Base-by-base conservation (phyloP, 1,140 invertebrate genomes). In the Dryas iulia region DNA sequence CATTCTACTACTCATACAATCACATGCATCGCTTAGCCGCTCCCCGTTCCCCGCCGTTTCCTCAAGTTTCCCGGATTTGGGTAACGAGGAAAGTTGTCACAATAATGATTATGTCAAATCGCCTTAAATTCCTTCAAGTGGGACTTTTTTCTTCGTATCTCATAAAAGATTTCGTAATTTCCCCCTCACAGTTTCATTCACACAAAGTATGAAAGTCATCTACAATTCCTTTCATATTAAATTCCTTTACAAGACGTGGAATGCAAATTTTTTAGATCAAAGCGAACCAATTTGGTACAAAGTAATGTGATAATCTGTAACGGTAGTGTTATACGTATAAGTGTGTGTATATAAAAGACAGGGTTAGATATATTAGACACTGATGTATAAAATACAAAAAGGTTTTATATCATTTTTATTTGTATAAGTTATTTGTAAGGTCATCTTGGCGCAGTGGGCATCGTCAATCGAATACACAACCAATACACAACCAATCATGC, bases 51-150 rank as follows among this genome's bases (percentile, higher is more conserved):
- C 1, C 39, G 10, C 3, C 14, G 2, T 21, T 21, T 47, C 6
- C 39, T 21, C 2, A 47, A 47, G 39, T 47, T 21, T 21, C 18
- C 18, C 39, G 39, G 14, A 47, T 47, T 10, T 47, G 39, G 14
- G 18, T 63, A 69, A 69, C 60, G 60, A 69, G 67, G 35, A 69
- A 69, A 64, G 60, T 69, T 69, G 35, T 25, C 31, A 69, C 56
- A 59, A 59, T 69, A 56, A 69, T 64, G 67, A 69, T 69, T 64
- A 69, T 64, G 59, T 63, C 63, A 59, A 69, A 64, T 21, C 39
- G 39, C 39, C 39, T 3, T 21, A 47, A 47, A 47, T 47, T 47
- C 39, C n/a, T 8, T 7, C 0, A 18, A 21, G 21, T 21, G 7
- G 14, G 39, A 8, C 26, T 53, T 63, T 63, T 69, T 63, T 69